A percentile compares a stretch with the other conserved stretches of the same genome.
Conservation (phyloP, 2,113 vertebrate species). For the Sorex araneus region DNA sequence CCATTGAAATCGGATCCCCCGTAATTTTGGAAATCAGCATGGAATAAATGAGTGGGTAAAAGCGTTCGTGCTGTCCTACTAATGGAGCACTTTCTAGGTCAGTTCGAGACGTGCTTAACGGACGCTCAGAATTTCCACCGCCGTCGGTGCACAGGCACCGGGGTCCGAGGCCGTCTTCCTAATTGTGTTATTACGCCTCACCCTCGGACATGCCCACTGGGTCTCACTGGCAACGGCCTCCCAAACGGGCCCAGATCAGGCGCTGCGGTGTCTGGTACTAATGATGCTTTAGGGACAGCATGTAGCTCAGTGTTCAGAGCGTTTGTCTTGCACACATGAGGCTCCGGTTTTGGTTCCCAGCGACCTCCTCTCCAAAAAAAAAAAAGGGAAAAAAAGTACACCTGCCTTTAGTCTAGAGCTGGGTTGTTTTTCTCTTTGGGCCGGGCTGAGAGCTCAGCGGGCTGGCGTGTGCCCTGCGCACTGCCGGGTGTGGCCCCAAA, state of each 20-base stretch:
- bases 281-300: no score
- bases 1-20: constrained; percentile 77
- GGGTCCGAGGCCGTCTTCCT: constrained; percentile 41
- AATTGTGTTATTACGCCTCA: constrained; percentile 5
- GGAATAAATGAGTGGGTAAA: constrained; percentile 79
- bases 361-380: no score
- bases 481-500: no score
- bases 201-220: not conserved
- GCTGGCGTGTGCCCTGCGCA: no score
- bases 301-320: no score
- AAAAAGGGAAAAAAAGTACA: no score
- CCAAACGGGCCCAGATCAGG: not conserved
- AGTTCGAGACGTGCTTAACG: constrained; percentile 72
- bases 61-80: constrained; percentile 70
- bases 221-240: not conserved
- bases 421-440: no score
- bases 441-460: no score
- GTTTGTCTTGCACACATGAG: no score
- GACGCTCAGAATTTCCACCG: constrained; percentile 68
- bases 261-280: no score
- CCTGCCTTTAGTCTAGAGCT: no score
- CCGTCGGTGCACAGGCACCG: constrained; percentile 16
- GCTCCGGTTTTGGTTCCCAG: no score
- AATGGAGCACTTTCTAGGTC: constrained; percentile 71
- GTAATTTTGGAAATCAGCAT: constrained; percentile 80